Evolutionary conservation across 1,140 invertebrate species (phyloP).

Genomic region (Drosophila sechellia): DNA sequence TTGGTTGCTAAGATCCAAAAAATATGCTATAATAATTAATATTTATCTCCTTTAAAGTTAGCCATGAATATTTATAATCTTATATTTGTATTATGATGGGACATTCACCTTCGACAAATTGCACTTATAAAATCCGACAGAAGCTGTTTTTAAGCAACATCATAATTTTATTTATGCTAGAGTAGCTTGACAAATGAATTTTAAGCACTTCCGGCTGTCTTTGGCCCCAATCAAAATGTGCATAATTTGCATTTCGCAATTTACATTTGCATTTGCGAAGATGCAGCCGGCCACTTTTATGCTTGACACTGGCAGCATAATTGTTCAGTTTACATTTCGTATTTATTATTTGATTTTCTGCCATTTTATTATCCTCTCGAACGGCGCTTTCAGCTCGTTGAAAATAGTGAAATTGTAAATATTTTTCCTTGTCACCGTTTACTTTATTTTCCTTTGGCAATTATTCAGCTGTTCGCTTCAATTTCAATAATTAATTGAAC

Average conservation of each 20-base stretch:
- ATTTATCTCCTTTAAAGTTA: too few species aligned
- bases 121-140: not conserved
- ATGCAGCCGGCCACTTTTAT: conserved; percentile 29
- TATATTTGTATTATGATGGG: too few species aligned
- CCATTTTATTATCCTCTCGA: conserved; percentile 20
- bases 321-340: conserved; percentile 34
- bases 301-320: conserved; percentile 13
- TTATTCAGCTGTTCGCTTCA: conserved; percentile 42
- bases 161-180: conserved; percentile 35
- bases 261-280: conserved; percentile 42
- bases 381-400: not conserved
- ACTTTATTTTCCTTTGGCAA: conserved; percentile 40
- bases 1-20: too few species aligned
- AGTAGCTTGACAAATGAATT: conserved; percentile 37
- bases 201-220: conserved; percentile 25
- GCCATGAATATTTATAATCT: not conserved
- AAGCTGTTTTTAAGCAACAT: conserved; percentile 1
- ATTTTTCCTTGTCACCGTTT: conserved; percentile 14
- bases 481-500: conserved; percentile 69
- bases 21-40: too few species aligned
- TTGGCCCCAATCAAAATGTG: conserved; percentile 48
- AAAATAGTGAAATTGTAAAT: conserved; percentile 35
- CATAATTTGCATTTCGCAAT: conserved; percentile 50
- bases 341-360: conserved; percentile 35
- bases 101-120: not conserved